Evolutionary conservation across 2,888 invertebrate species (phyloP), one percentile per base, ranked within the genome.

Genomic region (Cylindroiulus punctatus): DNA sequence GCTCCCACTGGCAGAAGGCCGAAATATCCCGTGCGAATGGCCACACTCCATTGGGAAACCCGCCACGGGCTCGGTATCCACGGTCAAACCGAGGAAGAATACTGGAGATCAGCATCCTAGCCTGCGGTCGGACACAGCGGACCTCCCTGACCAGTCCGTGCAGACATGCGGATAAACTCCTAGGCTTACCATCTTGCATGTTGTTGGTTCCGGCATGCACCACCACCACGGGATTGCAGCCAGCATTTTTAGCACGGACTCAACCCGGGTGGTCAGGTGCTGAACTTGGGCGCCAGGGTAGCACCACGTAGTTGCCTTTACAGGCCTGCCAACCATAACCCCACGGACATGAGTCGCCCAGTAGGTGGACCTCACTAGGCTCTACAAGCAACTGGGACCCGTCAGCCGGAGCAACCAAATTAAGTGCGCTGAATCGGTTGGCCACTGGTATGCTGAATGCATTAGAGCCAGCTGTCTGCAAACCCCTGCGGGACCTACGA

Each of bases 191-290:
- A 32, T n/a, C 17, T 2, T 8, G 0, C 40, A 44, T 19, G 40
- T 83, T 83, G 22, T 83, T 83, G 10, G 83, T 36, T 10, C 83
- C 36, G 19, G 83, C 83, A 83, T 40, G 83, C 44, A 83, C 19
- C 22, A 36, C 83, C 42, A 83, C 83, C 40, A 83, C 26, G 4
- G 83, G 40, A 22, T 81, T 42, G 4, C 36, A 36, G 0, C 83
- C 14, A 2, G 83, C n/a, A 42, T 32, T 0, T 42, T 83, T 42
- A 83, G 19, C 22, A 83, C 83, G 12, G n/a, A n/a, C n/a, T n/a
- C n/a, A n/a, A n/a, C n/a, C n/a, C n/a, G n/a, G n/a, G n/a, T n/a
- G n/a, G n/a, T n/a, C n/a, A n/a, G n/a, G n/a, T n/a, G n/a, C n/a
- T n/a, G n/a, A n/a, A n/a, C n/a, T n/a, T n/a, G n/a, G n/a, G n/a